phyloP scores from a whole-genome alignment of 2,113 vertebrate species.

The Dasyprocta punctata region DNA sequence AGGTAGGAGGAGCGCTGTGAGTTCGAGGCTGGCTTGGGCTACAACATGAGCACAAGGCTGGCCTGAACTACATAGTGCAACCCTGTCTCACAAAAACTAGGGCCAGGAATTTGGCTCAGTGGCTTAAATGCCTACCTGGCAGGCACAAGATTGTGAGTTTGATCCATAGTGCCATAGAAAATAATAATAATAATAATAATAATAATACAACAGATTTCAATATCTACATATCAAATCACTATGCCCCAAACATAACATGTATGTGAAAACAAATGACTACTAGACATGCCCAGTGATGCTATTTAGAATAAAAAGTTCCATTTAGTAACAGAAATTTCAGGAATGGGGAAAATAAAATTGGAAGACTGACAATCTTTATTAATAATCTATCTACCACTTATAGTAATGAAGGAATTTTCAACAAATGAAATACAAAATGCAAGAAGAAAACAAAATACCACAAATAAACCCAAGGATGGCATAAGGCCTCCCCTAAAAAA shows the following conservation, averaged over 20 bases:
- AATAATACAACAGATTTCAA: slow-evolving; percentile 42
- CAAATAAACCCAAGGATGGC: not conserved
- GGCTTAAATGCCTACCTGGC: no score
- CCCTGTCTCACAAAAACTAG: no score
- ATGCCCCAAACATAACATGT: not conserved
- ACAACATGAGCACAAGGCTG: no score
- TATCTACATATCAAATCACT: not conserved
- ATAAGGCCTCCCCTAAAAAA: not conserved
- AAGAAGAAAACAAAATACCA: not conserved
- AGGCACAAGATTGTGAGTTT: no score
- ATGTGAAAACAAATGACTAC: not conserved
- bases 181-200: no score
- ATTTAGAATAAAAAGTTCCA: not conserved
- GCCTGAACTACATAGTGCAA: no score
- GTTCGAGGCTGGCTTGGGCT: no score
- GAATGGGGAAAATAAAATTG: not conserved
- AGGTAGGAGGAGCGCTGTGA: no score
- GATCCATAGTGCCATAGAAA: no score
- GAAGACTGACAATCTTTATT: not conserved
- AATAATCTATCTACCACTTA: not conserved
- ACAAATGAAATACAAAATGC: not conserved
- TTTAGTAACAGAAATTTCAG: not conserved
- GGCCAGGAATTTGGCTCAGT: no score
- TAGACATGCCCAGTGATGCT: not conserved
- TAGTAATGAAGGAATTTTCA: not conserved